A percentile compares a stretch with the other conserved stretches of the same genome.
Conservation (phyloP, 2,888 invertebrate species). For the Acanthosepion lycidas region DNA sequence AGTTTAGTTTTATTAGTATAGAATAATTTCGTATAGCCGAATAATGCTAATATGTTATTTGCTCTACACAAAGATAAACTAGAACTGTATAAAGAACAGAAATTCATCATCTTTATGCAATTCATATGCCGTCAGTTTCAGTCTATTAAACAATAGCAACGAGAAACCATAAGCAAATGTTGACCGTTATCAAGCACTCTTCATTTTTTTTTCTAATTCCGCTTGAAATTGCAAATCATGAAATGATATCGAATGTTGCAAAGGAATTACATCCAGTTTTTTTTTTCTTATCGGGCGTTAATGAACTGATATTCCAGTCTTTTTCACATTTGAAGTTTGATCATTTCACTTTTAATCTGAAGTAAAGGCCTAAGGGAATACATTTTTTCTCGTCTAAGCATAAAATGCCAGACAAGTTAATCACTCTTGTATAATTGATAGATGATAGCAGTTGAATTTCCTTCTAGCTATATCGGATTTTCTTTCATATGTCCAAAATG, state of each 20-base stretch:
- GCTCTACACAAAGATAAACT: no score
- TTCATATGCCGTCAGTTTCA: neutral
- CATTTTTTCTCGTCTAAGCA: neutral
- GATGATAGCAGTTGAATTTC: neutral
- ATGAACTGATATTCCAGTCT: neutral
- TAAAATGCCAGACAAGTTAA: neutral
- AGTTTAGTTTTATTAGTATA: no score
- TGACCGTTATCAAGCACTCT: neutral
- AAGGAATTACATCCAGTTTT: neutral
- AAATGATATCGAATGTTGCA: neutral
- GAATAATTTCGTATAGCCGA: no score
- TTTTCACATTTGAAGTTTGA: neutral
- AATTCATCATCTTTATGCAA: no score
- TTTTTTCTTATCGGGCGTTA: neutral
- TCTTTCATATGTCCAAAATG: neutral
- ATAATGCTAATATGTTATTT: no score
- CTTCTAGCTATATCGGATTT: neutral
- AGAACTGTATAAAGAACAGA: no score
- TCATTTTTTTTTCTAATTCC: neutral
- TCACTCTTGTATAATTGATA: neutral
- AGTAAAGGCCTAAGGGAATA: neutral
- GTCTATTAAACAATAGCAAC: neutral
- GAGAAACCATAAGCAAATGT: neutral
- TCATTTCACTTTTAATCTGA: neutral
- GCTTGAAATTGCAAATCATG: neutral